Evolutionary conservation across 2,113 vertebrate species (phyloP).

Genomic region (Lamprotornis superbus): DNA sequence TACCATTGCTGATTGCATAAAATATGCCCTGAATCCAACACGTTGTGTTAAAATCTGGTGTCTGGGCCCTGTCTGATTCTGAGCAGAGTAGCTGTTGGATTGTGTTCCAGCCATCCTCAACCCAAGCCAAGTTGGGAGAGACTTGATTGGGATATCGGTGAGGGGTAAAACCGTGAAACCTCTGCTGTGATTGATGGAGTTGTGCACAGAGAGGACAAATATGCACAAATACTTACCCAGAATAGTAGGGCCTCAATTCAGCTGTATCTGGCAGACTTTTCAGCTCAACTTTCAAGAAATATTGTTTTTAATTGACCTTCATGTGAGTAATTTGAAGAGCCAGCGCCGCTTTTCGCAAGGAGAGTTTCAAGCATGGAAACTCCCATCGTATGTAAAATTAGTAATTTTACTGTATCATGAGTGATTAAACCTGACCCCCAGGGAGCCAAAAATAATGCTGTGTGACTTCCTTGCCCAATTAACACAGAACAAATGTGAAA

Average conservation of each 20-base stretch:
- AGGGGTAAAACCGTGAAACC: slow-evolving; percentile 39
- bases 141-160: slow-evolving; percentile 47
- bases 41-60: slow-evolving; percentile 54
- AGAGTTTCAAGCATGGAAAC: slow-evolving; percentile 3
- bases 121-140: slow-evolving; percentile 36
- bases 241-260: slow-evolving; percentile 49
- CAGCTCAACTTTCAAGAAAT: slow-evolving; percentile 48
- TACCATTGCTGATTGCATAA: slow-evolving; percentile 65
- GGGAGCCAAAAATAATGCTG: slow-evolving; percentile 50
- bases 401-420: slow-evolving; percentile 31
- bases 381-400: slow-evolving; percentile 16
- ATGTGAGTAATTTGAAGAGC: not conserved
- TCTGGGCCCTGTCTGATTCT: slow-evolving; percentile 62
- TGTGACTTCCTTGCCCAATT: slow-evolving; percentile 59
- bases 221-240: slow-evolving; percentile 51
- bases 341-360: not conserved
- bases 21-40: slow-evolving; percentile 61
- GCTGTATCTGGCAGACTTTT: slow-evolving; percentile 38
- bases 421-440: slow-evolving; percentile 38
- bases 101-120: slow-evolving; percentile 6
- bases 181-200: slow-evolving; percentile 58
- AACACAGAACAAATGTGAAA: slow-evolving; percentile 57
- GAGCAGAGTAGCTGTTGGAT: slow-evolving; percentile 40
- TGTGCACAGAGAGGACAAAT: slow-evolving; percentile 27
- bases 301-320: slow-evolving; percentile 58